Percentiles rank a stretch among this genome's conserved stretches.
Conservation (phyloP, 2,113 vertebrate species). For the Pteruthius melanotis region DNA sequence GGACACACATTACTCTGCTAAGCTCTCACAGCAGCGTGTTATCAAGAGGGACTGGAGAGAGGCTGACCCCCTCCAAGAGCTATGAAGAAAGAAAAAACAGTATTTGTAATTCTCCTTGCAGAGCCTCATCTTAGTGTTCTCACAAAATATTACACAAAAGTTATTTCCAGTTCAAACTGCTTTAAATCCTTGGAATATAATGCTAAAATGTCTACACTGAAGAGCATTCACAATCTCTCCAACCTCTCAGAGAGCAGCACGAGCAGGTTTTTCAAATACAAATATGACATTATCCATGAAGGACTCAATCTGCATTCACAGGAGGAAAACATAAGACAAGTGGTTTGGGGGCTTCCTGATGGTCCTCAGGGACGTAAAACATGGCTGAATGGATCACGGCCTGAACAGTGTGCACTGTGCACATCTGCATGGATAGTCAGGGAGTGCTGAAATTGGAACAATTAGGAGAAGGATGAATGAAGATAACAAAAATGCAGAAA, state of each 20-base stretch:
- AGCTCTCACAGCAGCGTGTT: background rate
- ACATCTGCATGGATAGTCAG: background rate
- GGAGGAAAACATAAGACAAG: fast-evolving
- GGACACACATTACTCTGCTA: background rate
- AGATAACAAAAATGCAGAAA: constrained; percentile 5
- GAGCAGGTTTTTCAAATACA: background rate
- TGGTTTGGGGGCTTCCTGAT: background rate
- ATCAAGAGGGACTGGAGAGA: background rate
- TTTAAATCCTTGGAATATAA: background rate
- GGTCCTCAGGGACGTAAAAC: background rate
- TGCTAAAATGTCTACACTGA: background rate
- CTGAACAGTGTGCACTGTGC: background rate
- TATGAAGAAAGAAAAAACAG: background rate
- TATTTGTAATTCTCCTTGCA: background rate
- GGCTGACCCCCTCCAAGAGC: background rate
- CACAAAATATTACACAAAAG: background rate
- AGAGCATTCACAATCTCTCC: background rate
- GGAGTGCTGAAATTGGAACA: background rate
- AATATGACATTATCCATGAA: background rate
- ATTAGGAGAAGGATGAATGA: background rate
- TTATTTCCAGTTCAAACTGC: background rate
- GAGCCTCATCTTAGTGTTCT: background rate
- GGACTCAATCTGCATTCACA: background rate
- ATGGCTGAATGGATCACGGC: background rate
- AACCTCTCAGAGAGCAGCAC: background rate